These are phyloP conservation scores for Pteronura brasiliensis DNA, from an alignment of 2,113 vertebrate species.

Conservation along the genomic window DNA sequence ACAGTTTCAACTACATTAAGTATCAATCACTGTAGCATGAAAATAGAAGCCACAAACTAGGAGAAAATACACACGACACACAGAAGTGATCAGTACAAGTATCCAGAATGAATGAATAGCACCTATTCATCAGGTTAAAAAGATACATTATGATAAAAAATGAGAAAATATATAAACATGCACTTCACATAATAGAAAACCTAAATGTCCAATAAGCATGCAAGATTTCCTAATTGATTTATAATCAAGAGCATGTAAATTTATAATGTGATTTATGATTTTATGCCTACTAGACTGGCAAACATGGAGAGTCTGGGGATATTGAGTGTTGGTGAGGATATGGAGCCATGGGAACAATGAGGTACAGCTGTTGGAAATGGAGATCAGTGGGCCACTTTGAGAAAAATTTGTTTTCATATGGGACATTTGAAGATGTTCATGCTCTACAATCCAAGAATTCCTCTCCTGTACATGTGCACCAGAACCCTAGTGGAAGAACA, in stretches of 20 bases:
- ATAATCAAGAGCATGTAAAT: background rate
- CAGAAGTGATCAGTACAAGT: background rate
- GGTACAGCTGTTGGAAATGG: background rate
- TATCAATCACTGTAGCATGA: background rate
- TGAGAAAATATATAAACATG: background rate
- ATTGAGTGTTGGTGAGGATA: background rate
- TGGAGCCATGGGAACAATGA: fast-evolving
- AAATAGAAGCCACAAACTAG: background rate
- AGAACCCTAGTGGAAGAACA: background rate
- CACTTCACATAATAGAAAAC: background rate
- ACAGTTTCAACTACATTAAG: background rate
- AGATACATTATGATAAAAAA: background rate
- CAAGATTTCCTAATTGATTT: background rate
- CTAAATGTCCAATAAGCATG: background rate
- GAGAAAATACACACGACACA: background rate
- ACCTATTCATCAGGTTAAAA: background rate
- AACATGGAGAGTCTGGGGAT: background rate
- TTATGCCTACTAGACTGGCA: background rate
- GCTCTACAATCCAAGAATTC: background rate
- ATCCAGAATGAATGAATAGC: background rate
- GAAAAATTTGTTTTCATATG: background rate
- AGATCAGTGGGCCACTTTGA: background rate
- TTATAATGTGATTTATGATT: background rate
- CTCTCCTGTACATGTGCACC: background rate
- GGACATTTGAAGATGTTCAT: background rate